A percentile compares a stretch with the other conserved stretches of the same genome.
Evolutionary conservation across 2,888 invertebrate species (phyloP).

Genomic region (Therioaphis trifolii): DNA sequence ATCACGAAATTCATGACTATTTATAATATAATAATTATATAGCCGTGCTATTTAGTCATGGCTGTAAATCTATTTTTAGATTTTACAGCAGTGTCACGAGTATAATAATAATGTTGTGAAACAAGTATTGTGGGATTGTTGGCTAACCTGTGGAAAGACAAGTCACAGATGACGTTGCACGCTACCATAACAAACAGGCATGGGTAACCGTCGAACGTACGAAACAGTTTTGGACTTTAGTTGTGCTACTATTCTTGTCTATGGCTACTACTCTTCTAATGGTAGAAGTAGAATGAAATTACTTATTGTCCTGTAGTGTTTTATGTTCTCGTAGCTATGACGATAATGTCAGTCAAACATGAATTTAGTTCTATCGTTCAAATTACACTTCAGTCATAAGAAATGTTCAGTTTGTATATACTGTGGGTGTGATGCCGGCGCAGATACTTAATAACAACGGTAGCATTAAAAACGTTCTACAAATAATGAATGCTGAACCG

Average conservation of each 20-base stretch:
- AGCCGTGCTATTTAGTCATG: no score
- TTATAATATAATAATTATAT: no score
- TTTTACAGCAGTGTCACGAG: no score
- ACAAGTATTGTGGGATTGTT: background rate
- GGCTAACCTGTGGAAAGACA: slow-evolving; percentile 9
- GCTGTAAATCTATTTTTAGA: no score
- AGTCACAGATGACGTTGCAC: slow-evolving; percentile 58
- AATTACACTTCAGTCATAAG: background rate
- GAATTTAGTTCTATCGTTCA: background rate
- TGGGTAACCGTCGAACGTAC: slow-evolving; percentile 15
- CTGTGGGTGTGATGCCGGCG: slow-evolving; percentile 40
- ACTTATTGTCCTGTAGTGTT: no score
- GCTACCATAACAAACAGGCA: slow-evolving; percentile 61
- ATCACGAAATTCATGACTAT: no score
- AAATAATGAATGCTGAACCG: slow-evolving; percentile 57
- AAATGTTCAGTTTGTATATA: background rate
- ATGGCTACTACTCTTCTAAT: no score
- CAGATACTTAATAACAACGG: slow-evolving; percentile 9
- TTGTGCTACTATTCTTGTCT: no score
- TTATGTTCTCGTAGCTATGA: no score
- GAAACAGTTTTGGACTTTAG: no score
- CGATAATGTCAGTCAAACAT: background rate
- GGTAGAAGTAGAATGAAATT: no score
- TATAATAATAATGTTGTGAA: background rate
- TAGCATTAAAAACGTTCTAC: slow-evolving; percentile 32